Evolutionary conservation across 2,113 vertebrate genomes (phyloP).

Genomic region (Tachuris rubrigastra): DNA sequence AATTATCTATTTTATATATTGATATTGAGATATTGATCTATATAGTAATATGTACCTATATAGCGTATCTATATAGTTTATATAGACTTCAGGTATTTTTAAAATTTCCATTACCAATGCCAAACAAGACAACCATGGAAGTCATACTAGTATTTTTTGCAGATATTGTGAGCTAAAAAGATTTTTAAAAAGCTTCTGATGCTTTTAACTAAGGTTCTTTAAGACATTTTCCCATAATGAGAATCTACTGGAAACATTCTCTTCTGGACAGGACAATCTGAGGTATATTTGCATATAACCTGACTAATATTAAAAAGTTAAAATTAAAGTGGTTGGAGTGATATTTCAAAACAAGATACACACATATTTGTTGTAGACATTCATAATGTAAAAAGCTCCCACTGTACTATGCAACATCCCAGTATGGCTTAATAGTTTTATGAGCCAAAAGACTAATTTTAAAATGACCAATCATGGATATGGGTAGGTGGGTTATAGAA

Average conservation of each 20-base stretch:
- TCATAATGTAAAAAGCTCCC: background rate
- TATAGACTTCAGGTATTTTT: background rate
- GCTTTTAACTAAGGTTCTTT: background rate
- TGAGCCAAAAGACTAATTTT: background rate
- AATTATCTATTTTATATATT: background rate
- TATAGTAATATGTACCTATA: background rate
- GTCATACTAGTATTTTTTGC: background rate
- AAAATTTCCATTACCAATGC: background rate
- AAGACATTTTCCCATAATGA: background rate
- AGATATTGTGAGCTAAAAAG: background rate
- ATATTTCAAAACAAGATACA: background rate
- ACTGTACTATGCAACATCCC: background rate
- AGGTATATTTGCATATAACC: background rate
- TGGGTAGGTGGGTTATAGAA: background rate
- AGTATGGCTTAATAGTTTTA: background rate
- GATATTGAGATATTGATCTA: background rate
- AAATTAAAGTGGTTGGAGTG: background rate
- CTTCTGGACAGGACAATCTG: background rate
- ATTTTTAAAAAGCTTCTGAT: background rate
- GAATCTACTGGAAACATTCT: background rate
- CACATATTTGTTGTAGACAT: background rate
- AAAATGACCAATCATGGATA: background rate
- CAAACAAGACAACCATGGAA: background rate
- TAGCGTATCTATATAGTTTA: background rate
- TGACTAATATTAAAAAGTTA: background rate